Percentiles rank a stretch among this genome's conserved stretches.
Conservation (phyloP, 2,113 vertebrate genomes). For the Numida meleagris region DNA sequence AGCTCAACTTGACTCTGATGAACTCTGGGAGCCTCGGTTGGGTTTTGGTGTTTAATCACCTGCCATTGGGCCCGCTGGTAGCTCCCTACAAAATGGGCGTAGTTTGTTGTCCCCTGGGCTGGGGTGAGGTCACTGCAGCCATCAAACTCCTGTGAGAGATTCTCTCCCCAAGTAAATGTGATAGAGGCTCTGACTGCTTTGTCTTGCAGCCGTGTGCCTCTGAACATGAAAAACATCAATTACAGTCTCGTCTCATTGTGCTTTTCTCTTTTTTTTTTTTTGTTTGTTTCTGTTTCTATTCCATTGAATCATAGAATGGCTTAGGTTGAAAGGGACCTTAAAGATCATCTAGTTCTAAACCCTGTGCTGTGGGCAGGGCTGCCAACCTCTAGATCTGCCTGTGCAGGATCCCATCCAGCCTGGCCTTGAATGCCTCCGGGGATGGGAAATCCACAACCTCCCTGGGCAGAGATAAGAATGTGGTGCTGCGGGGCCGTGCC, state of each 20-base stretch:
- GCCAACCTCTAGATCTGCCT: too few relatives aligned
- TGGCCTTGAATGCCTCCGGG: too few relatives aligned
- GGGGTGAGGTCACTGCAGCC: background rate
- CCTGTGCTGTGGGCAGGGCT: too few relatives aligned
- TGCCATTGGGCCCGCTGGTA: background rate
- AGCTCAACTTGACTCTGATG: background rate
- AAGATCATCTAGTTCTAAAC: too few relatives aligned
- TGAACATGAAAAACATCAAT: background rate
- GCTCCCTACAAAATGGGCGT: fast-evolving
- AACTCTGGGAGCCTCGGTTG: background rate
- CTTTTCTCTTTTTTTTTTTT: background rate
- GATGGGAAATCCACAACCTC: too few relatives aligned
- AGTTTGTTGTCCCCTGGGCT: background rate
- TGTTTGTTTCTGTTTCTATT: background rate
- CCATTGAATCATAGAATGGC: too few relatives aligned
- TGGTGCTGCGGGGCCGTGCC: too few relatives aligned
- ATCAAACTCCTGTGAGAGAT: background rate
- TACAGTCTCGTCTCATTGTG: background rate
- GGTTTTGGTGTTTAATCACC: background rate
- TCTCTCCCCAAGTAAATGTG: background rate
- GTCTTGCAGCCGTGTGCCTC: background rate
- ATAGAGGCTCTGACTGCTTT: background rate
- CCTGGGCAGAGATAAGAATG: too few relatives aligned
- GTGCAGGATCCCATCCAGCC: too few relatives aligned
- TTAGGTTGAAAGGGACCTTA: too few relatives aligned